A percentile compares a stretch with the other conserved stretches of the same genome.
These are phyloP conservation scores for Leucosticte australis DNA, from an alignment of 2,113 vertebrate species.

Conservation along the genomic window DNA sequence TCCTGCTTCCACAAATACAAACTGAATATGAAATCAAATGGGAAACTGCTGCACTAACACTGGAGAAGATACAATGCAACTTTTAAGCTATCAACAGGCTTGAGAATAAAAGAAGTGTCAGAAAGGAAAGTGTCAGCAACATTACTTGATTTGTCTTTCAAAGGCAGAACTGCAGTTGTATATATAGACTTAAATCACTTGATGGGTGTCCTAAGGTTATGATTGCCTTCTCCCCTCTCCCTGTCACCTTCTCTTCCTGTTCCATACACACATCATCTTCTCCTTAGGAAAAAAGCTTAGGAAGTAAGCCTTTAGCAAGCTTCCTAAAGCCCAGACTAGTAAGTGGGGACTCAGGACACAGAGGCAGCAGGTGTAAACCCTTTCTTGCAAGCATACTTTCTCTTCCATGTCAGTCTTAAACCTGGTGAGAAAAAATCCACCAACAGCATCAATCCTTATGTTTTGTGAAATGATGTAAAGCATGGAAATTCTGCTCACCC, in stretches of 20 bases:
- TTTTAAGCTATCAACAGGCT: background rate
- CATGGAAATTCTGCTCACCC: background rate
- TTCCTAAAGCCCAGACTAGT: background rate
- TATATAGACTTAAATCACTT: background rate
- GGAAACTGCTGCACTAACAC: slow-evolving; percentile 29
- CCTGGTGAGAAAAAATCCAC: background rate
- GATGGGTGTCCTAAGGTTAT: background rate
- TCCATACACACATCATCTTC: background rate
- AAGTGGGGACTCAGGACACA: background rate
- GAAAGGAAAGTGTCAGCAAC: background rate
- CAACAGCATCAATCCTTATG: background rate
- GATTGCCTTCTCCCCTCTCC: background rate
- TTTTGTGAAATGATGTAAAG: background rate
- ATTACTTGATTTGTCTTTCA: slow-evolving; percentile 32
- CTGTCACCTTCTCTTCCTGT: background rate
- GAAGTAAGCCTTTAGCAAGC: background rate
- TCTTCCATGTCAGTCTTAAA: background rate
- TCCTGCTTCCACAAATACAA: slow-evolving; percentile 66
- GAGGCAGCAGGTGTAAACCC: background rate
- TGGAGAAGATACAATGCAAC: slow-evolving; percentile 34
- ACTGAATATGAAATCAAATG: slow-evolving; percentile 59
- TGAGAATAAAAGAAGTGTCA: slow-evolving; percentile 29
- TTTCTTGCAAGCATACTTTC: background rate
- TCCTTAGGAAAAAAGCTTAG: background rate
- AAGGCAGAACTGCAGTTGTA: background rate